Base-by-base conservation (phyloP, 2,888 invertebrate genomes). In the Mechanitis mazaeus region DNA sequence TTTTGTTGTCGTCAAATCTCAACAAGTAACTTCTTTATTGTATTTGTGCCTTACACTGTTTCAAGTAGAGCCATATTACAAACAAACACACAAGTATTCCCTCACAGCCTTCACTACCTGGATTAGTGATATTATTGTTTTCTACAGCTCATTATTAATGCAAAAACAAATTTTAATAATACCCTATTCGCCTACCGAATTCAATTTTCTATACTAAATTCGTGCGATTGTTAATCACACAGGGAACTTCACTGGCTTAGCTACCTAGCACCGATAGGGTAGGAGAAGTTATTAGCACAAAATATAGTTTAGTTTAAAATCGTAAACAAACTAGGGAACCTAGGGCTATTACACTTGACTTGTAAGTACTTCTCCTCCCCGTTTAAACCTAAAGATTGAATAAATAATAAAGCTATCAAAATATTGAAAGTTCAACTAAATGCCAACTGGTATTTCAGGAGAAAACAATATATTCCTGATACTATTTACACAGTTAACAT, bases 1-100 rank as follows among this genome's bases (percentile, higher is more conserved):
- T 80, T 75, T 74, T 77, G 82, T 81, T 81, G 78, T 81, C 79
- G 87, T 87, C 88, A 87, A 83, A 79, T 84, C 81, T 85, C 83
- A 84, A 87, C 82, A 84, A 79, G 72, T 83, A 82, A 74, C 72
- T 70, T 77, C 81, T 81, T 83, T 65, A 74, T 78, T 81, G 80
- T 76, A 79, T 86, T 89, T 89, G 89, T 88, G 89, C 88, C 85
- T 84, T 79, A 76, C 72, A 75, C 77, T 65, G 69, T 66, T 66
- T 64, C 64, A 61, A 65, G 68, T 70, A 70, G 68, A 64, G 66
- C 60, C 64, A 69, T 72, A 65, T 75, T 69, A 73, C 69, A 70
- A 72, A 59, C 65, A 72, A 71, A 69, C 71, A 71, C 9, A 65
- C 79, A 79, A 70, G 71, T 69, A 66, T 72, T 76, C 72, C 75